These are phyloP conservation scores for Aegithalos caudatus DNA, from an alignment of 2,113 vertebrate species.

Conservation along the genomic window DNA sequence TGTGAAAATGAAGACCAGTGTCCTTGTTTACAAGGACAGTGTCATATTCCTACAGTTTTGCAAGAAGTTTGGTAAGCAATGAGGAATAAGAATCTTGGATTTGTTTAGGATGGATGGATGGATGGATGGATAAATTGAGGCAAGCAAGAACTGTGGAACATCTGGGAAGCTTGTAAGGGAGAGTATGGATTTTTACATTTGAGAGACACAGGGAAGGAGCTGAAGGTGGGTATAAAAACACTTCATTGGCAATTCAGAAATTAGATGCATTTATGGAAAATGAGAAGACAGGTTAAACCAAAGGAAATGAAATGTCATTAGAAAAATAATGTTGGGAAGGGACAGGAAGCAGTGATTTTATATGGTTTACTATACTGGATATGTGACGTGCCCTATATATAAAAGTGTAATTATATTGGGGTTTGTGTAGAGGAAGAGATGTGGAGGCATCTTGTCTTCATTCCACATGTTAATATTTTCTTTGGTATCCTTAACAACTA, in stretches of 20 bases:
- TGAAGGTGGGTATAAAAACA: neutral
- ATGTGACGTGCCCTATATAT: neutral
- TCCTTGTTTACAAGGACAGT: neutral
- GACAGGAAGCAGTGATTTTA: neutral
- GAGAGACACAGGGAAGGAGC: neutral
- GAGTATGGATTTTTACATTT: neutral
- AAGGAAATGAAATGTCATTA: neutral
- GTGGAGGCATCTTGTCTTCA: neutral
- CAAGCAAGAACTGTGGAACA: neutral
- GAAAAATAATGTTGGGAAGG: neutral
- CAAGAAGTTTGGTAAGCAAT: neutral
- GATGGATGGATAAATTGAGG: too few species aligned
- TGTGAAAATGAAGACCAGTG: neutral
- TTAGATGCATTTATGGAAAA: neutral
- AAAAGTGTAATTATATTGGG: neutral
- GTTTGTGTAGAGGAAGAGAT: neutral
- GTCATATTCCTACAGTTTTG: neutral
- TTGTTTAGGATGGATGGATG: neutral
- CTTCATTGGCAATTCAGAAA: neutral
- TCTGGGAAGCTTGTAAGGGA: neutral
- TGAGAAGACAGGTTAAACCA: neutral
- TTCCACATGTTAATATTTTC: neutral
- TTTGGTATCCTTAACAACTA: neutral
- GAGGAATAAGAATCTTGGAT: neutral
- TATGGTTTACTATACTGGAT: neutral